Base-by-base conservation (phyloP, 2,797 vertebrate genomes). In the Catostomus latipinnis region DNA sequence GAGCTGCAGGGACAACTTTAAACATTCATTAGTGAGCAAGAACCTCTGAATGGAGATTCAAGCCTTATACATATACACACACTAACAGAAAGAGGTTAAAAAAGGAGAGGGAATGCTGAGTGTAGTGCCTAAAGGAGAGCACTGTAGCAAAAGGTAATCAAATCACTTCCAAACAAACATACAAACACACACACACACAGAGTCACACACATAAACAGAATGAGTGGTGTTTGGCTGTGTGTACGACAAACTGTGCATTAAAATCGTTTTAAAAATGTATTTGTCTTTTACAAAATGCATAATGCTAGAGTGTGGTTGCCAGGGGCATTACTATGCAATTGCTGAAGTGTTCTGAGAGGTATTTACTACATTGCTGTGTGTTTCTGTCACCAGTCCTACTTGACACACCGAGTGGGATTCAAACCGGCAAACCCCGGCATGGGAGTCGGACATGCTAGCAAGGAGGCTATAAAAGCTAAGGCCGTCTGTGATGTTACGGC, bases 1-100 rank as follows among this genome's bases (percentile, higher is more conserved):
- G 82, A 76, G 84, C 82, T 80, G 61, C 76, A 71, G 84, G 84
- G 84, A 83, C 69, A 74, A 81, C 79, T 78, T 81, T 81, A 81
- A 85, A 74, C 71, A 83, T 78, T 81, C 73, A 74, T 62, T 63
- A 16, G 56, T 71, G 45, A n/a, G 74, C 58, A 62, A 50, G 18
- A 70, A 61, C 18, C 13, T 69, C 60, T 50, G 65, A 69, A 79
- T 14, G 72, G 50, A 57, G 46, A n/a, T 34, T 52, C 8, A 65
- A 73, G 10, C n/a, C 11, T 48, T 12, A 9, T 62, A 52, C 14
- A 1, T 43, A 52, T 50, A 49, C 60, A 6, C 7, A 56, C 45
- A 54, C 14, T 6, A 48, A 54, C 11, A 11, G 5, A 10, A 6
- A 58, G 11, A 72, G 7, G 16, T 5, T 69, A 53, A 6, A 13